Evolutionary conservation across 2,888 invertebrate genomes (phyloP).

Genomic region (Catocala fraxini): DNA sequence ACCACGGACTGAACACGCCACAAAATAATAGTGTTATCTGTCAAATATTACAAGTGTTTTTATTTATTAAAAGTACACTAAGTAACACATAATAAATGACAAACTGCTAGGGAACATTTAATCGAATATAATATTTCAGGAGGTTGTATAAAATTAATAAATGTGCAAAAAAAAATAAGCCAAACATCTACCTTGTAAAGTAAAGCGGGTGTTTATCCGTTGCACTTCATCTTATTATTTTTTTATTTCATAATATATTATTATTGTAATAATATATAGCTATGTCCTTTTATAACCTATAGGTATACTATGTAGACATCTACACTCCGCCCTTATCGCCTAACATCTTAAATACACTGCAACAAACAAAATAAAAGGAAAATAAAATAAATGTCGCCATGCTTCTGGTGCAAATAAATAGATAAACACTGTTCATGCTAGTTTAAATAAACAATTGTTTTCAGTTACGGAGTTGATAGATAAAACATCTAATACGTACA

Average conservation of each 20-base stretch:
- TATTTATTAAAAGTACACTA: too few relatives aligned
- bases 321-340: conserved; percentile 83
- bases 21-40: too few relatives aligned
- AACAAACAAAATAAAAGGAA: conserved; percentile 78
- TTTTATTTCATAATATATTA: conserved; percentile 84
- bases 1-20: too few relatives aligned
- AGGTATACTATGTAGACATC: conserved; percentile 86
- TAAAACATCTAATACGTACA: conserved; percentile 2
- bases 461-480: not conserved
- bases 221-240: conserved; percentile 76
- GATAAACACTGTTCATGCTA: too few relatives aligned
- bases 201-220: conserved; percentile 79
- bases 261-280: conserved; percentile 87
- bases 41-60: too few relatives aligned
- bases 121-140: not conserved
- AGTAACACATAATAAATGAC: conserved; percentile 15
- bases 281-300: conserved; percentile 86
- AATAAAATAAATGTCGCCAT: conserved; percentile 64
- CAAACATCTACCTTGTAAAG: conserved; percentile 76
- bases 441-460: too few relatives aligned
- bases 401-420: conserved; percentile 11
- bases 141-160: conserved; percentile 11
- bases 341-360: conserved; percentile 87
- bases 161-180: conserved; percentile 62
- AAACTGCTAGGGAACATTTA: too few relatives aligned